Base-by-base conservation (phyloP, 2,888 invertebrate species). In the Nomada ferruginata region DNA sequence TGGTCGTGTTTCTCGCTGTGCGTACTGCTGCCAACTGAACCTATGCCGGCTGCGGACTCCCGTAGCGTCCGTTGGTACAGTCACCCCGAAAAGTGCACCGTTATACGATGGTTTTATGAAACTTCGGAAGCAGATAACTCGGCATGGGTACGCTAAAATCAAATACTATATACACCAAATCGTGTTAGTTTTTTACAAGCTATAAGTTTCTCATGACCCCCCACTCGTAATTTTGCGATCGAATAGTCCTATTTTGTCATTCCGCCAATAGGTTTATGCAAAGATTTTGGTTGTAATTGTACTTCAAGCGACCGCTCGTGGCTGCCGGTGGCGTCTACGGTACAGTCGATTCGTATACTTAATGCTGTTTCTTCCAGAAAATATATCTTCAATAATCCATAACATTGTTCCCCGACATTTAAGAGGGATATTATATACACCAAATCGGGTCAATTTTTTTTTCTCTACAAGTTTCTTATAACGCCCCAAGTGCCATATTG, bases 1-100 rank as follows among this genome's bases (percentile, higher is more conserved):
- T 97, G 81, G 86, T 86, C 87, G 79, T 90, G 87, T 85, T 89
- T 84, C 89, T 89, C 89, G 91, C 80, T 92, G 91, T 90, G 90
- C 93, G 93, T 93, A 90, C 91, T 92, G 91, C 92, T 92, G 92
- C 91, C 92, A 93, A 94, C 93, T 93, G 93, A 93, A 90, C 90
- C 92, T 89, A 89, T 85, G 90, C 91, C 91, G 92, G 91, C 90
- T 89, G 89, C 90, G 89, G 89, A 89, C 92, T 91, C 91, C 90
- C 90, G 90, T 92, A 92, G 92, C 93, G 92, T 93, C 91, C 91
- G 91, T 90, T 85, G 83, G 90, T 91, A 92, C 91, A 92, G 83
- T 90, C 86, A 29, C 60, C 0, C 3, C 4, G 1, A 76, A 86
- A 72, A 92, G 29, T 65, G n/a, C 15, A 4, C 15, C 42, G 57